These are phyloP conservation scores for Leptodactylus fallax DNA, from an alignment of 2,797 vertebrate species.

Conservation along the genomic window DNA sequence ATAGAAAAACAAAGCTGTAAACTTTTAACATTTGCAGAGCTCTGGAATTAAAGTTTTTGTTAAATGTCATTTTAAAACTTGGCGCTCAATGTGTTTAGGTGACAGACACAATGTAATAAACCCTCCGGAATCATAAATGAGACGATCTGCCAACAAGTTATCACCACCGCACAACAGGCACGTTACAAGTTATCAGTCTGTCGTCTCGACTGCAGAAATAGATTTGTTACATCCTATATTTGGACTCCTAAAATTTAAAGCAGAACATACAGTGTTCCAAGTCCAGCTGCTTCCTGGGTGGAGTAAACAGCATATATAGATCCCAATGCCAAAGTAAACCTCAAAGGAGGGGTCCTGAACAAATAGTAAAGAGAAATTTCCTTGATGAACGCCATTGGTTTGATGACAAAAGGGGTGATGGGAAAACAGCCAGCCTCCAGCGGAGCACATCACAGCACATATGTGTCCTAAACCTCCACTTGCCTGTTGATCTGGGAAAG, in stretches of 20 bases:
- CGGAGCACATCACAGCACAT: background rate
- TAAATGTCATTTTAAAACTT: background rate
- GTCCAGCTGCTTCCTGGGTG: background rate
- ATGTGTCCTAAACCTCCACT: too few relatives aligned
- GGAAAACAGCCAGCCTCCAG: background rate
- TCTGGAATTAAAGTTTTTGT: background rate
- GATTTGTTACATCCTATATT: background rate
- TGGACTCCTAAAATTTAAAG: conserved; percentile 4
- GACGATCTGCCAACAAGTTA: background rate
- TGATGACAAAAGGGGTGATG: background rate
- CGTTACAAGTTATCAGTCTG: background rate
- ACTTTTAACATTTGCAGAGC: background rate
- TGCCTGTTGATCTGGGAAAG: too few relatives aligned
- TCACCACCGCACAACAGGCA: background rate
- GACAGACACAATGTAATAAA: conserved; percentile 17
- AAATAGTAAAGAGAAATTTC: too few relatives aligned
- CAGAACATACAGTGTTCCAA: background rate
- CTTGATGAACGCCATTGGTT: too few relatives aligned
- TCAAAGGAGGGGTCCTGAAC: background rate
- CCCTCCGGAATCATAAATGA: background rate
- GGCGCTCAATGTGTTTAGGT: background rate
- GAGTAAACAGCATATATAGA: background rate
- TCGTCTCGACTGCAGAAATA: background rate
- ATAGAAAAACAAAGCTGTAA: background rate
- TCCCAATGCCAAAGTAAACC: background rate